Conservation (phyloP, 2,113 vertebrate species). For the Bos javanicus region DNA sequence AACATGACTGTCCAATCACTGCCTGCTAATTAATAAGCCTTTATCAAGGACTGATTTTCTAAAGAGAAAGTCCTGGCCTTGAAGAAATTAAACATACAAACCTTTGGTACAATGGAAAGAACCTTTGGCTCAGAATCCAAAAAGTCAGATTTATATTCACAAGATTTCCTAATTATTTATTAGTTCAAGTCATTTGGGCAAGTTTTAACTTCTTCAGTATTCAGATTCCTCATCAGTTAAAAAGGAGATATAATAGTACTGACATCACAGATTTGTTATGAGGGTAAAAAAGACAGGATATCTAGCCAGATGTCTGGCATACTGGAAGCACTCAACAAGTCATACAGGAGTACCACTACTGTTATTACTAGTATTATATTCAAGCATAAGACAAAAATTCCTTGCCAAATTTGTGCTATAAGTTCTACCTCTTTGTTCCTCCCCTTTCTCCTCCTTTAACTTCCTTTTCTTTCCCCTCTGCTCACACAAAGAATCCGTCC, state of each 20-base stretch:
- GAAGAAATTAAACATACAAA: conserved; percentile 29
- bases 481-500: background rate
- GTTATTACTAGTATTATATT: background rate
- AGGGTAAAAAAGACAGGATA: background rate
- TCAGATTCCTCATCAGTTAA: background rate
- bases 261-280: background rate
- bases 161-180: background rate
- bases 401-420: background rate
- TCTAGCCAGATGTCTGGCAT: background rate
- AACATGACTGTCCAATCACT: background rate
- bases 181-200: background rate
- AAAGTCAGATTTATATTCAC: background rate
- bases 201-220: conserved; percentile 24
- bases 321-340: background rate
- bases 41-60: background rate
- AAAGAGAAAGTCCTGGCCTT: background rate
- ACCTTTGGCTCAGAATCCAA: background rate
- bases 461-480: background rate
- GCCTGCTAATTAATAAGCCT: conserved; percentile 14
- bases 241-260: background rate
- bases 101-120: background rate
- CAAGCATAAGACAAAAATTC: background rate
- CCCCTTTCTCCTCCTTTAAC: background rate
- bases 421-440: background rate
- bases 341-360: background rate